These are phyloP conservation scores for Subanguina moxae DNA, from an alignment of 1,140 invertebrate species.

Conservation along the genomic window DNA sequence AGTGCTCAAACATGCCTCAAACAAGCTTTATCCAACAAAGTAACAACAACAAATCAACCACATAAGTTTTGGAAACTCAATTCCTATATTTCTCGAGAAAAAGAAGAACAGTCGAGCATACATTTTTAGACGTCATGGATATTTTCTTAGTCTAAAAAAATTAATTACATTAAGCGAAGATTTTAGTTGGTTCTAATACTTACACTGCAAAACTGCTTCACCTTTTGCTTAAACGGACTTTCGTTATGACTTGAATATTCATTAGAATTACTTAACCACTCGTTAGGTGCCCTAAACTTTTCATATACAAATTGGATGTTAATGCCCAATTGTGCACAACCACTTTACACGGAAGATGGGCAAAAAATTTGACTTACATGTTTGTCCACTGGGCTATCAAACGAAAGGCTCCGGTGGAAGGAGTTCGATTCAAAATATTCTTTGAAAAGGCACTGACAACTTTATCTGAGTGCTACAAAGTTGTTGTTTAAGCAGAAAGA, in stretches of 20 bases:
- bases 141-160: conserved; percentile 10
- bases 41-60: too few species aligned
- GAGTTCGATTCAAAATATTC: conserved; percentile 13
- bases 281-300: conserved; percentile 1
- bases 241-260: conserved; percentile 4
- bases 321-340: too few species aligned
- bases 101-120: conserved; percentile 1
- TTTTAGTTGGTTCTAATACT: neutral
- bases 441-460: conserved; percentile 19
- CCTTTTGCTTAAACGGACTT: neutral
- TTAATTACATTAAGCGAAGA: neutral
- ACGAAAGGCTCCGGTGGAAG: conserved; percentile 25
- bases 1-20: too few species aligned
- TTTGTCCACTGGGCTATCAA: conserved; percentile 23
- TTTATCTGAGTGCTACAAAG: conserved; percentile 19
- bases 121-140: conserved; percentile 1
- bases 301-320: neutral
- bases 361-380: conserved; percentile 17
- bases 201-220: neutral
- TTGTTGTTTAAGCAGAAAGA: neutral
- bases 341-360: too few species aligned
- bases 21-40: too few species aligned
- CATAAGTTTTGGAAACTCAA: too few species aligned
- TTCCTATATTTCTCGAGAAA: neutral
- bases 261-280: neutral